These are phyloP conservation scores for Periparus ater DNA, from an alignment of 2,797 vertebrate genomes.

Conservation along the genomic window DNA sequence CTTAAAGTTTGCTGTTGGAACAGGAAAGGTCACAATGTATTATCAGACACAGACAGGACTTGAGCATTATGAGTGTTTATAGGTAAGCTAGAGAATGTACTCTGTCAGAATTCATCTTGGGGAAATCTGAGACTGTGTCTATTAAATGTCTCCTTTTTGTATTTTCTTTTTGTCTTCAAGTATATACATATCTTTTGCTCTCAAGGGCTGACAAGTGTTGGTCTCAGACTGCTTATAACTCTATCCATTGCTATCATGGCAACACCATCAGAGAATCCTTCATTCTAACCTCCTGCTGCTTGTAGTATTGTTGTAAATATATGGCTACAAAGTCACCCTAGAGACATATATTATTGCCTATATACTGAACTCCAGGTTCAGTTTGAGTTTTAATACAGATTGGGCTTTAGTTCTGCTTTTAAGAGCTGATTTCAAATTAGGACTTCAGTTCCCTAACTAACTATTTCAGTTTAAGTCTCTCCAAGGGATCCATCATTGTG, in stretches of 20 bases:
- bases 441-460: not conserved
- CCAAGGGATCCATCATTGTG: not conserved
- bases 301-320: not conserved
- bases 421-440: not conserved
- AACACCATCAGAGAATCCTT: not conserved
- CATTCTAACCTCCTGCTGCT: not conserved
- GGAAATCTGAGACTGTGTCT: not conserved
- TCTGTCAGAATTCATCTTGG: not conserved
- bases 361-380: not conserved
- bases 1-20: not conserved
- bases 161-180: not conserved
- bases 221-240: not conserved
- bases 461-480: not conserved
- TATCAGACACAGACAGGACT: not conserved
- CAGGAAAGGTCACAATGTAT: not conserved
- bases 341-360: not conserved
- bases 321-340: not conserved
- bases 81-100: not conserved
- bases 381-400: not conserved
- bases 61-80: not conserved
- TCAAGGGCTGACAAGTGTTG: not conserved
- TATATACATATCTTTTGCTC: not conserved
- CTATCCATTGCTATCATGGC: not conserved
- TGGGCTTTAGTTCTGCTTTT: not conserved
- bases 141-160: not conserved